phyloP scores from a whole-genome alignment of 2,797 vertebrate species.

The Furcifer pardalis region DNA sequence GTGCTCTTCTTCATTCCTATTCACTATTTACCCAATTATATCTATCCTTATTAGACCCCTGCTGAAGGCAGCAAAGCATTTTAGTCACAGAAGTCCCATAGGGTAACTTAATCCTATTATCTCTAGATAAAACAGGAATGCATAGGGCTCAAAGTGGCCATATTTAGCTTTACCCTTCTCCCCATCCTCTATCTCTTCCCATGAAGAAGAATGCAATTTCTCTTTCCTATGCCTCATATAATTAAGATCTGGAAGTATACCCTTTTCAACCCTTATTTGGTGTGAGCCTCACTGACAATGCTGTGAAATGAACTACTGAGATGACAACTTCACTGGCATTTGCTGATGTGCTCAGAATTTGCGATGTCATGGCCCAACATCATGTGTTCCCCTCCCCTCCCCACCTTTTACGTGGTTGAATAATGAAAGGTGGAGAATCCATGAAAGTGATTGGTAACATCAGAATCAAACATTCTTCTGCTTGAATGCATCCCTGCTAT shows the following conservation, averaged over 20 bases:
- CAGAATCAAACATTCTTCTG: constrained; percentile 49
- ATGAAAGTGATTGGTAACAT: constrained; percentile 31
- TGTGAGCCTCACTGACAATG: constrained; percentile 77
- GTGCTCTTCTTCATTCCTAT: constrained; percentile 73
- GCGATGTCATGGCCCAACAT: constrained; percentile 42
- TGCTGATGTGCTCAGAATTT: constrained; percentile 73
- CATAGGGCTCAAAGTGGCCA: constrained; percentile 74
- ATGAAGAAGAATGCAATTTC: constrained; percentile 68
- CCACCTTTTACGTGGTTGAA: constrained; percentile 65
- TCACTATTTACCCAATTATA: constrained; percentile 81
- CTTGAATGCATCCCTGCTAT: constrained; percentile 41
- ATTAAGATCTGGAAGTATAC: constrained; percentile 82
- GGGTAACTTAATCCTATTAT: constrained; percentile 84
- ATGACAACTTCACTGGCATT: constrained; percentile 78
- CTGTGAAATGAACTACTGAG: constrained; percentile 74
- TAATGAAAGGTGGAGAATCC: constrained; percentile 55
- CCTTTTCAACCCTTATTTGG: constrained; percentile 76
- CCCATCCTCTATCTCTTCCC: constrained; percentile 33
- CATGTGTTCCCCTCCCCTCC: constrained; percentile 52
- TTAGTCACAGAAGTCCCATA: constrained; percentile 77
- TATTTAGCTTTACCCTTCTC: constrained; percentile 68
- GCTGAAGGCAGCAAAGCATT: constrained; percentile 77
- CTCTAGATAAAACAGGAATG: constrained; percentile 75
- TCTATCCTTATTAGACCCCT: constrained; percentile 83
- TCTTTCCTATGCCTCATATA: constrained; percentile 78